A percentile compares a stretch with the other conserved stretches of the same genome.
Conservation (phyloP, 2,113 vertebrate genomes). For the Pipa parva region DNA sequence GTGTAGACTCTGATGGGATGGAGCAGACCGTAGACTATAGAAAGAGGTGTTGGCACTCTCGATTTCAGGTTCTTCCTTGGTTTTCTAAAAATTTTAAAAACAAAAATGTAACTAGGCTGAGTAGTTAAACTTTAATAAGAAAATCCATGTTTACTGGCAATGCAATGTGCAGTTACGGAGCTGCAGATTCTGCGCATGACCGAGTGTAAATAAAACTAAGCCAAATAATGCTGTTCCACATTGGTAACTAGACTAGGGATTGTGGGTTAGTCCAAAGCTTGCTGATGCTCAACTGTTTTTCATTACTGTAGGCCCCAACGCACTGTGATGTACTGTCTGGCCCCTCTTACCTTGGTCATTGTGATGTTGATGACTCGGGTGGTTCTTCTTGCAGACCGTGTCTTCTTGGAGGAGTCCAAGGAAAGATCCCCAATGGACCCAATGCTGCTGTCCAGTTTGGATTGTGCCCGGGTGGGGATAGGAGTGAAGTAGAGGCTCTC, state of each 20-base stretch:
- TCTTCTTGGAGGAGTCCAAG: conserved; percentile 60
- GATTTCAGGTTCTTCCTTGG: conserved; percentile 47
- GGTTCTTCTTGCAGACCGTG: conserved; percentile 68
- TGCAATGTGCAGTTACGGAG: too few relatives aligned
- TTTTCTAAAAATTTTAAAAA: conserved; percentile 60
- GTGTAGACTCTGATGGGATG: conserved; percentile 49
- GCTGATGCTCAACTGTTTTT: too few relatives aligned
- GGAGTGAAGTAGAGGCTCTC: conserved; percentile 88
- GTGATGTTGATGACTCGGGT: conserved; percentile 81
- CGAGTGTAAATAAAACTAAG: too few relatives aligned
- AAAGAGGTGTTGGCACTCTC: conserved; percentile 60
- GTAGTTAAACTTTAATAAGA: too few relatives aligned
- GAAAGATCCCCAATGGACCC: conserved; percentile 55
- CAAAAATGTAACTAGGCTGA: neutral
- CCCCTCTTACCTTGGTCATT: conserved; percentile 81
- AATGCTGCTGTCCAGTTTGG: conserved; percentile 60
- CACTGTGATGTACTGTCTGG: too few relatives aligned
- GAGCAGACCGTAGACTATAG: conserved; percentile 60
- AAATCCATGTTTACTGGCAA: too few relatives aligned
- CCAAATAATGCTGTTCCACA: too few relatives aligned
- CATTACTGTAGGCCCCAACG: too few relatives aligned
- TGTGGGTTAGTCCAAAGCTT: too few relatives aligned
- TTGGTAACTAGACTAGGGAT: too few relatives aligned
- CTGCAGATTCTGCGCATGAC: too few relatives aligned
- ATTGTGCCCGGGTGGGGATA: conserved; percentile 53